Percentiles rank a stretch among this genome's conserved stretches.
Evolutionary conservation across 2,113 vertebrate species (phyloP).

Genomic region (Apus apus): DNA sequence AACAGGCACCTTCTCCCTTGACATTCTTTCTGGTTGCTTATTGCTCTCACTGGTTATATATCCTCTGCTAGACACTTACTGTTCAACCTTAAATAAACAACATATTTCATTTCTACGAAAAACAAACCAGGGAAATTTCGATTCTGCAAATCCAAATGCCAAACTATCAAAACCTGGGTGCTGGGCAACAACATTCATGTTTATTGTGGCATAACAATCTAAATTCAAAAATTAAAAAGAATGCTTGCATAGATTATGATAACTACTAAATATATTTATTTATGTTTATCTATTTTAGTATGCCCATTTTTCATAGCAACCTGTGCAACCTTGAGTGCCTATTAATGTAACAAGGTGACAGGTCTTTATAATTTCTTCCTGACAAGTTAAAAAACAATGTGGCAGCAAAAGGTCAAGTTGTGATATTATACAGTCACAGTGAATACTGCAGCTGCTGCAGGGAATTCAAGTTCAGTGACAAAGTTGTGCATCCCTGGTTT

Average conservation of each 20-base stretch:
- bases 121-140: not conserved
- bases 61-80: not conserved
- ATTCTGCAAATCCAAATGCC: not conserved
- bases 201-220: not conserved
- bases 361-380: slow-evolving; percentile 30
- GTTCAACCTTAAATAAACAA: not conserved
- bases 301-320: not conserved
- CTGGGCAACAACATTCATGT: not conserved
- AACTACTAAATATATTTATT: not conserved
- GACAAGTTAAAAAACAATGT: not conserved
- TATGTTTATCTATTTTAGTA: not conserved
- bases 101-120: not conserved
- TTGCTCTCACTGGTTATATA: not conserved
- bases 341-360: not conserved
- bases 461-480: not conserved
- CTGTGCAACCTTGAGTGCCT: not conserved
- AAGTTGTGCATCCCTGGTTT: not conserved
- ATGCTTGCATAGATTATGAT: not conserved
- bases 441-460: not conserved
- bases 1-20: not conserved
- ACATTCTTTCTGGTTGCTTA: not conserved
- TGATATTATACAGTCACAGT: not conserved
- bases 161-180: not conserved
- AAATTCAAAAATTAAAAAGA: not conserved
- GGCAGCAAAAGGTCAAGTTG: slow-evolving; percentile 28